Evolutionary conservation across 2,113 vertebrate species (phyloP).

Genomic region (Gobiocypris rarus): DNA sequence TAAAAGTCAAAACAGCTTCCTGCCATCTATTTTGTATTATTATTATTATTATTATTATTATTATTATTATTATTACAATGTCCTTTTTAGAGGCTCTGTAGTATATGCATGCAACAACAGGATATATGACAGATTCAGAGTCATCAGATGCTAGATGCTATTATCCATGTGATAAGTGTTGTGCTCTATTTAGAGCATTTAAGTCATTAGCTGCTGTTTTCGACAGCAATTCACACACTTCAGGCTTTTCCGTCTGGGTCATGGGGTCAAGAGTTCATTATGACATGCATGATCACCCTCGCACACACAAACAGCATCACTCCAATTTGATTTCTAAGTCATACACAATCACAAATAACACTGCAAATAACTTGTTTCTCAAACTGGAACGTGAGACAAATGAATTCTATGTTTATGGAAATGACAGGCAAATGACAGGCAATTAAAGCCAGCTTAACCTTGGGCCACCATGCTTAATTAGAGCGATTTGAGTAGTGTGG

Average conservation of each 20-base stretch:
- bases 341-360: neutral
- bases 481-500: conserved; percentile 67
- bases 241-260: conserved; percentile 35
- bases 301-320: neutral
- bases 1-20: too few species aligned
- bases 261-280: conserved; percentile 27
- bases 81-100: too few species aligned
- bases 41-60: too few species aligned
- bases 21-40: too few species aligned
- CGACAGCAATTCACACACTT: conserved; percentile 41
- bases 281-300: conserved; percentile 13
- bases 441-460: conserved; percentile 72
- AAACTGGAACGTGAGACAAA: conserved; percentile 67
- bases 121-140: conserved; percentile 21
- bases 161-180: conserved; percentile 36
- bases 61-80: too few species aligned
- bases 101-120: neutral
- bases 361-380: conserved; percentile 55
- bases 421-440: conserved; percentile 79
- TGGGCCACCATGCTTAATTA: conserved; percentile 72
- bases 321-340: conserved; percentile 11
- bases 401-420: conserved; percentile 77
- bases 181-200: conserved; percentile 28
- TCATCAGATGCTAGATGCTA: conserved; percentile 34
- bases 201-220: conserved; percentile 41